Percentiles rank a stretch among this genome's conserved stretches.
phyloP scores from a whole-genome alignment of 2,888 invertebrate genomes.

The Pycnomerus fuliginosus region DNA sequence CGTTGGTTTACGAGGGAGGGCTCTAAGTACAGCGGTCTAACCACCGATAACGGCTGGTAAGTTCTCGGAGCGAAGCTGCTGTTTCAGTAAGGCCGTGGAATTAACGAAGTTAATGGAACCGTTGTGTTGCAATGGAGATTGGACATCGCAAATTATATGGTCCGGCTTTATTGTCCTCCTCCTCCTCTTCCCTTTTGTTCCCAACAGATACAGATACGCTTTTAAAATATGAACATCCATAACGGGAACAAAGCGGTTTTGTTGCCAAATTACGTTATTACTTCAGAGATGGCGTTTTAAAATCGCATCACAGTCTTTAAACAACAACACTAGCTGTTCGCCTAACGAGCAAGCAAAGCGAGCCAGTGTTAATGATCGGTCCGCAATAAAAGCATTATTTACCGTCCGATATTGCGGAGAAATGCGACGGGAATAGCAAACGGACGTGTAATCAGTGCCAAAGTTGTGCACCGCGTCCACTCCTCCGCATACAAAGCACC shows the following conservation, averaged over 20 bases:
- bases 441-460: too few relatives aligned
- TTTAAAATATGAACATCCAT: not conserved
- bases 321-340: too few relatives aligned
- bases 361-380: too few relatives aligned
- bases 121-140: conserved; percentile 33
- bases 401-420: too few relatives aligned
- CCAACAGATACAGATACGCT: not conserved
- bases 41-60: conserved; percentile 29
- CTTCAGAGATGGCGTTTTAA: too few relatives aligned
- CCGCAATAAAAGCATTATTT: too few relatives aligned
- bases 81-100: conserved; percentile 30
- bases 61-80: conserved; percentile 29
- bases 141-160: conserved; percentile 34
- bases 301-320: too few relatives aligned
- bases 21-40: conserved; percentile 21
- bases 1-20: conserved; percentile 19
- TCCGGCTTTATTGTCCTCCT: conserved; percentile 29
- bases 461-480: too few relatives aligned
- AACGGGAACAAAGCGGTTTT: not conserved
- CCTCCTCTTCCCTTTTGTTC: not conserved
- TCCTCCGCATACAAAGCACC: not conserved
- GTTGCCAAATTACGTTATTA: not conserved
- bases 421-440: too few relatives aligned
- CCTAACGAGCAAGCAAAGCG: too few relatives aligned
- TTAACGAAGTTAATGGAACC: conserved; percentile 34